phyloP scores from a whole-genome alignment of 1,140 invertebrate genomes.

The Ceratina japonica region DNA sequence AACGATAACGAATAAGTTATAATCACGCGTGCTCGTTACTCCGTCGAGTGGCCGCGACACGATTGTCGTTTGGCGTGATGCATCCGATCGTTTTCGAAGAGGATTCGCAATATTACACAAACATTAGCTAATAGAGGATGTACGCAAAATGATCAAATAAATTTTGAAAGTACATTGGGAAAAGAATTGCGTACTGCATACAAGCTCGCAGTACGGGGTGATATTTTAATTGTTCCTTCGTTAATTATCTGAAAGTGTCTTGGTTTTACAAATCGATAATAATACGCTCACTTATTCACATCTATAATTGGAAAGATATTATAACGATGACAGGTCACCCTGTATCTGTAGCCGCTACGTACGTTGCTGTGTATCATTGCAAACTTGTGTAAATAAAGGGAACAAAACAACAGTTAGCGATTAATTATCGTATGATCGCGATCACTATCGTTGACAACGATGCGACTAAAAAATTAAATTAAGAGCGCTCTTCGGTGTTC shows the following conservation, averaged over 20 bases:
- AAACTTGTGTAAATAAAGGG: slow-evolving; percentile 30
- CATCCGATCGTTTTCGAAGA: not conserved
- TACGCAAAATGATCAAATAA: not conserved
- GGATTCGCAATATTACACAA: not conserved
- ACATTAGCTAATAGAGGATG: not conserved
- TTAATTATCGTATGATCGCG: not conserved
- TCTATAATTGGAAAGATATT: too few relatives aligned
- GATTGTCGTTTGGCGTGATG: not conserved
- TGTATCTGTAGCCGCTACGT: not conserved
- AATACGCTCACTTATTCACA: too few relatives aligned
- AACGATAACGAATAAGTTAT: not conserved
- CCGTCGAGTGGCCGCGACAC: too few relatives aligned
- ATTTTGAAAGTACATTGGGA: not conserved
- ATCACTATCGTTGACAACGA: too few relatives aligned
- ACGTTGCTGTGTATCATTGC: slow-evolving; percentile 7
- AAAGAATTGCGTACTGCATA: not conserved
- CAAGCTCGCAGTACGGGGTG: too few relatives aligned
- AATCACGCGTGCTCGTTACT: not conserved
- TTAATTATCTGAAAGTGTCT: too few relatives aligned
- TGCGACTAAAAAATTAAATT: not conserved
- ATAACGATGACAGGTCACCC: too few relatives aligned
- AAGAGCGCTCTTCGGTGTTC: not conserved
- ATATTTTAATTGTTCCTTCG: too few relatives aligned
- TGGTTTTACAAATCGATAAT: too few relatives aligned
- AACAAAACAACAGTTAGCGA: slow-evolving; percentile 7